These are phyloP conservation scores for Frieseomelitta varia DNA, from an alignment of 1,140 invertebrate genomes.

Conservation along the genomic window DNA sequence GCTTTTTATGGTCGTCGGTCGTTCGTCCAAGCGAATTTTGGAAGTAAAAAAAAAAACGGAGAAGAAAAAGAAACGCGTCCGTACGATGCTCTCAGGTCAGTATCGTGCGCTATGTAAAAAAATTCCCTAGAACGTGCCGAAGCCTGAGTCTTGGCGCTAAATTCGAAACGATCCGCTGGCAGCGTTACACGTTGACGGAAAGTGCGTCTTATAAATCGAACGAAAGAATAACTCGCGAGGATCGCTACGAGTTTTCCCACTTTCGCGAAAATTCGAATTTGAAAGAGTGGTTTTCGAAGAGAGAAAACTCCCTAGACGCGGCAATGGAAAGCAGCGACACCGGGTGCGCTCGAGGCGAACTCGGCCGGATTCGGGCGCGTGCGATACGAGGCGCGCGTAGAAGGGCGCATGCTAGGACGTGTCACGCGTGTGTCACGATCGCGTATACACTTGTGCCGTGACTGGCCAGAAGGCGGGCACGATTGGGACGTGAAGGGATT, in stretches of 20 bases:
- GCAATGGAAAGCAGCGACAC: constrained; percentile 17
- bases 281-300: too few relatives aligned
- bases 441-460: constrained; percentile 28
- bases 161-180: background rate
- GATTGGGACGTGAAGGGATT: constrained; percentile 38
- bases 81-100: background rate
- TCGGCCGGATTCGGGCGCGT: background rate
- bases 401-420: constrained; percentile 56
- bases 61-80: background rate
- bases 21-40: background rate
- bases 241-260: too few relatives aligned
- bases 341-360: background rate
- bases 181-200: too few relatives aligned
- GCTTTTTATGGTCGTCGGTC: background rate
- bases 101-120: background rate
- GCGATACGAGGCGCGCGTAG: constrained; percentile 33
- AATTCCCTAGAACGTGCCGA: background rate
- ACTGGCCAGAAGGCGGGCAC: constrained; percentile 25
- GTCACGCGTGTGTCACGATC: constrained; percentile 56
- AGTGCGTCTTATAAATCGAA: too few relatives aligned
- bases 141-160: background rate
- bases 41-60: background rate
- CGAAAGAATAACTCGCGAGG: too few relatives aligned
- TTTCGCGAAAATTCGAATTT: too few relatives aligned
- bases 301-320: constrained; percentile 23